Base-by-base conservation (phyloP, 2,113 vertebrate species). In the Eulemur rufifrons region DNA sequence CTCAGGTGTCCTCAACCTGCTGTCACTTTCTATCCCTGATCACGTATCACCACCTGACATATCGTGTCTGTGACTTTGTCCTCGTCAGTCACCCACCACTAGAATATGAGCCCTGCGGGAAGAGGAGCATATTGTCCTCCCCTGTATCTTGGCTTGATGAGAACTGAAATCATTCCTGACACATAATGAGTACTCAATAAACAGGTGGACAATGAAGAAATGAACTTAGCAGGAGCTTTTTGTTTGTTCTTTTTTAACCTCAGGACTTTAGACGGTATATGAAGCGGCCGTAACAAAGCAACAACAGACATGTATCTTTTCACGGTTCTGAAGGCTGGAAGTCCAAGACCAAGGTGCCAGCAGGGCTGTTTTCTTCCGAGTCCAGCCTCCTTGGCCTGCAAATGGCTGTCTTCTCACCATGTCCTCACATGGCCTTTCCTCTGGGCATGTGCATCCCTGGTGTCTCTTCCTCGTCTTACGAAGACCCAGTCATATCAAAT, bases 31-130 rank as follows among this genome's bases (percentile, higher is more conserved):
- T 39, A 0, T n/a, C 29, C 17, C 34, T 54, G 8, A 18, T 39
- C 32, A 4, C 0, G 0, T 8, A 8, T n/a, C 25, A n/a, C 52
- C 76, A 1, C 34, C 20, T 17, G 39, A 59, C 50, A 25, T 15
- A 10, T 2, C 12, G 8, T 14, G 1, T 56, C 37, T 82, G 27
- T 13, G 32, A 23, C 9, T 71, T 27, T 50, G 7, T 5, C 34
- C 34, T n/a, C 14, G 13, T 34, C 10, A 17, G 42, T 25, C 77
- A 61, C n/a, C 42, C 13, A 11, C 18, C 32, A 6, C 9, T 11
- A 50, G 37, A 42, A 6, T 12, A 17, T 54, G 66, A 45, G 25
- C 50, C 66, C 56, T 2, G 1, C 5, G 52, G 39, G 39, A n/a
- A 50, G 23, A 2, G 45, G 52, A 5, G 20, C 17, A 2, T 37